Percentiles rank a stretch among this genome's conserved stretches.
phyloP scores from a whole-genome alignment of 2,797 vertebrate genomes.

The Schizopygopsis malacanthus region DNA sequence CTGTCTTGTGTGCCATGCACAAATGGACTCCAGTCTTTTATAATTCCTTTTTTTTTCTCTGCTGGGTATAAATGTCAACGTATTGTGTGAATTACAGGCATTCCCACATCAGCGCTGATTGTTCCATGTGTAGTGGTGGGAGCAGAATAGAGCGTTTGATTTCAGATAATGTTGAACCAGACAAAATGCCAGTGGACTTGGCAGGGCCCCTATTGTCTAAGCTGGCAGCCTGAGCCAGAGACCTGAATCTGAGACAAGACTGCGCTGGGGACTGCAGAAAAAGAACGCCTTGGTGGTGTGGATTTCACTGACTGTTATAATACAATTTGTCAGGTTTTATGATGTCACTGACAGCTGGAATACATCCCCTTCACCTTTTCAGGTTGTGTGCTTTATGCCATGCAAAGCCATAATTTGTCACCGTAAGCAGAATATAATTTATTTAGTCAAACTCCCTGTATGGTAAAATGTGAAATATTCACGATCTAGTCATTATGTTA shows the following conservation, averaged over 20 bases:
- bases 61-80: conserved; percentile 81
- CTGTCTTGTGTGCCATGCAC: conserved; percentile 74
- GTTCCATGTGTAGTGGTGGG: conserved; percentile 76
- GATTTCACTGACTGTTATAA: conserved; percentile 77
- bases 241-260: conserved; percentile 74
- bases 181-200: conserved; percentile 76
- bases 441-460: conserved; percentile 46
- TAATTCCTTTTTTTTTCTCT: conserved; percentile 64
- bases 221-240: conserved; percentile 67
- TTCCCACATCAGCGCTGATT: conserved; percentile 80
- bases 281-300: conserved; percentile 71
- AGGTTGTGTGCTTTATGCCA: conserved; percentile 71
- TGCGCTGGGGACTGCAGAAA: conserved; percentile 64
- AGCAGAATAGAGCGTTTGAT: conserved; percentile 83
- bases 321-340: conserved; percentile 82
- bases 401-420: conserved; percentile 73
- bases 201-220: conserved; percentile 74
- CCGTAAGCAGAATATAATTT: conserved; percentile 58
- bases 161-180: conserved; percentile 82
- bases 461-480: conserved; percentile 19
- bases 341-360: conserved; percentile 75
- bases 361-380: conserved; percentile 76
- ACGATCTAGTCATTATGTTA: conserved; percentile 7
- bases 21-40: conserved; percentile 72
- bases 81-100: conserved; percentile 81